A percentile compares a stretch with the other conserved stretches of the same genome.
These are phyloP conservation scores for Zoanthus gigantus DNA, from an alignment of 92 coral and sea anemone species.

Conservation along the genomic window DNA sequence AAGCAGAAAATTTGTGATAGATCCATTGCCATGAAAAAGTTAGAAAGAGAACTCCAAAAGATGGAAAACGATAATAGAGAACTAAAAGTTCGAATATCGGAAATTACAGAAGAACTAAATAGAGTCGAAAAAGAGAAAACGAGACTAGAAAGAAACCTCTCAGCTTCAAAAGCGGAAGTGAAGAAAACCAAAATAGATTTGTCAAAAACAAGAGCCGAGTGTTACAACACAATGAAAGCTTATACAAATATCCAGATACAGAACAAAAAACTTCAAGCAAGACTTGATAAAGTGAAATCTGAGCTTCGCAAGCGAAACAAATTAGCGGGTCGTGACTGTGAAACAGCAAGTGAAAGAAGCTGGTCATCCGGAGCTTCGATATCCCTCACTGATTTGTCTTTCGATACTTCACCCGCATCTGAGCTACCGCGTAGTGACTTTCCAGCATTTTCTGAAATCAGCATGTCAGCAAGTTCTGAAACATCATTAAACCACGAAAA, in stretches of 20 bases:
- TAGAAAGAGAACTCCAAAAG: conserved; percentile 75
- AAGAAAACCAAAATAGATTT: conserved; percentile 81
- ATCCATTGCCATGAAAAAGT: conserved; percentile 66
- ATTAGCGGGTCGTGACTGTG: background rate
- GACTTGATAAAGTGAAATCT: conserved; percentile 66
- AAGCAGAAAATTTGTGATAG: conserved; percentile 85
- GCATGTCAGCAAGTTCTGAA: conserved; percentile 37
- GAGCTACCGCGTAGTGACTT: conserved; percentile 31
- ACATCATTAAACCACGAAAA: conserved; percentile 13
- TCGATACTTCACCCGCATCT: conserved; percentile 37
- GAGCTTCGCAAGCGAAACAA: conserved; percentile 29
- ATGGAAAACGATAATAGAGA: conserved; percentile 75
- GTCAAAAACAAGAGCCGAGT: conserved; percentile 72
- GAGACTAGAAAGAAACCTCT: conserved; percentile 79
- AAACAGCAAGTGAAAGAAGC: conserved; percentile 31
- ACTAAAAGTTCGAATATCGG: conserved; percentile 65
- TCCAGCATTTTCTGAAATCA: conserved; percentile 7
- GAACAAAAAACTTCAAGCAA: conserved; percentile 75
- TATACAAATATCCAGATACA: conserved; percentile 83
- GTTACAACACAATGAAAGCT: conserved; percentile 82
- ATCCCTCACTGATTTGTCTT: conserved; percentile 22
- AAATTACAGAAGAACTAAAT: conserved; percentile 75
- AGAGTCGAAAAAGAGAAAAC: conserved; percentile 78
- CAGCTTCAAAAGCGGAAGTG: conserved; percentile 77
- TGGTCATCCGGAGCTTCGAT: conserved; percentile 38